Base-by-base conservation (phyloP, 2,113 vertebrate genomes). In the Pteropus alecto region DNA sequence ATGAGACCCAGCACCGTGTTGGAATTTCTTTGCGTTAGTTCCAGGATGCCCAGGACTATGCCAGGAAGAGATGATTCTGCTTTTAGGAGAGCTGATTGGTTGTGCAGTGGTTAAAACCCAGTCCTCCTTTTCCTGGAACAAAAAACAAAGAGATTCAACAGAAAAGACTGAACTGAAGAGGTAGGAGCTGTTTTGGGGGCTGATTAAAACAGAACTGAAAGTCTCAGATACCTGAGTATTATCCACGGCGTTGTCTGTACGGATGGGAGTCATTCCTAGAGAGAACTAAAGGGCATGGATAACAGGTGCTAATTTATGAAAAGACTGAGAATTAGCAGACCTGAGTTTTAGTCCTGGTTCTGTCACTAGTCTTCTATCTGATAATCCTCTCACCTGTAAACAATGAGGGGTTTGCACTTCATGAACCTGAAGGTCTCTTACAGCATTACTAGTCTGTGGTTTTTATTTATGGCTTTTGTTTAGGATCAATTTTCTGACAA, bases 51-150 rank as follows among this genome's bases (percentile, higher is more conserved):
- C 88, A 93, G 85, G 97, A 61, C 92, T 94, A 77, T 93, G 76
- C 89, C 89, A 90, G 95, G 97, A 97, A 97, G 97, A 98, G 98
- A 98, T 97, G 98, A 94, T 4, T 93, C 96, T 97, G 97, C 96
- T 95, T 90, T 96, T 30, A 87, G 95, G 98, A 94, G 65, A 93
- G 92, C 87, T 77, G 63, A 65, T 97, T 91, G 97, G 78, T 51
- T 79, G 95, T 74, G n/a, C 8, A 1, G 48, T 90, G 71, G 65
- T 99, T 98, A 99, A 98, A 99, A 99, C 95, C 98, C 99, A 70
- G 99, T 97, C 98, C 99, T 99, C 97, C 99, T 99, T 98, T 99
- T 99, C 98, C 99, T 99, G 98, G n/a, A 92, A 97, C 51, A 96
- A 94, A 96, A 96, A 38, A 97, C 90, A 97, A 46, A 95, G 77